Evolutionary conservation across 2,797 vertebrate genomes (phyloP).

Genomic region (Centropyge bicolor): DNA sequence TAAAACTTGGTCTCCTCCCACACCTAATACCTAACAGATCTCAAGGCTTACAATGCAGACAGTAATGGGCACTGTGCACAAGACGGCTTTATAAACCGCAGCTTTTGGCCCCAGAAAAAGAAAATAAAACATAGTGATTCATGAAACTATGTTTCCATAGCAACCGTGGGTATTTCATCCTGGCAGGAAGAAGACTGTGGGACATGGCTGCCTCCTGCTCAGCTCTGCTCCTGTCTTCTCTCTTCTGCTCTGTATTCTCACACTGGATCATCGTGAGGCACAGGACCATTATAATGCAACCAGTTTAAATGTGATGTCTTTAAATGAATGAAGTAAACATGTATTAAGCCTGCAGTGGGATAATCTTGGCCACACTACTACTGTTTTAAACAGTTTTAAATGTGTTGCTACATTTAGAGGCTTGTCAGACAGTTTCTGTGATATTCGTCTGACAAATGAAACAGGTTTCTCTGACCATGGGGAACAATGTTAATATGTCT

Average conservation of each 20-base stretch:
- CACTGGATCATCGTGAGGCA: conserved; percentile 15
- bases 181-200: conserved; percentile 60
- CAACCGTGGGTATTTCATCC: conserved; percentile 68
- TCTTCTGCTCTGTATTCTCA: conserved; percentile 24
- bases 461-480: neutral
- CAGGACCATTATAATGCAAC: neutral
- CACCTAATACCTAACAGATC: conserved; percentile 64
- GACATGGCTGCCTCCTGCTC: conserved; percentile 46
- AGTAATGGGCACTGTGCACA: conserved; percentile 39
- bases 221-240: conserved; percentile 39
- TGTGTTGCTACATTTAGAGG: neutral
- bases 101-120: conserved; percentile 41
- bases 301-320: neutral
- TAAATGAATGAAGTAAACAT: neutral
- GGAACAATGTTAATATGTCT: conserved; percentile 1
- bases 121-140: conserved; percentile 57
- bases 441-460: neutral
- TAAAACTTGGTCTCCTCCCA: conserved; percentile 59
- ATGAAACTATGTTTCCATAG: conserved; percentile 73
- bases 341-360: neutral
- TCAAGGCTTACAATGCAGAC: conserved; percentile 51
- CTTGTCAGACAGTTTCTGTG: neutral
- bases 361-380: neutral
- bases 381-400: neutral
- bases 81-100: conserved; percentile 55